Base-by-base conservation (phyloP, 2,888 invertebrate species). In the Drosophila niveifrons region DNA sequence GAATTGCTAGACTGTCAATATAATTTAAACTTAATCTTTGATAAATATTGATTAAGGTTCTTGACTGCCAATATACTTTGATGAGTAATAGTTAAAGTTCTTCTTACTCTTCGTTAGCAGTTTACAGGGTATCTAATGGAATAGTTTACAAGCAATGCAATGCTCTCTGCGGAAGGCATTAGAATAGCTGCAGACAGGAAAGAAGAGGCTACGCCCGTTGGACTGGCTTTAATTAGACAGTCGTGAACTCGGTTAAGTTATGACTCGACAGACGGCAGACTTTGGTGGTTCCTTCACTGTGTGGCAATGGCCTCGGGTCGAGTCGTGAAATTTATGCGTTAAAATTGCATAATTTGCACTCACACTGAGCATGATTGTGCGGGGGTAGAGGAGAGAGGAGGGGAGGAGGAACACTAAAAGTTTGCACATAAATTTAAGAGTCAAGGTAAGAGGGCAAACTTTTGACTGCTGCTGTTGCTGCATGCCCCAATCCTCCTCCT, bases 351-450 rank as follows among this genome's bases (percentile, higher is more conserved):
- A 86, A 86, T 86, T 88, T 78, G 36, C 57, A 57, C 47, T 23
- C 46, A 73, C 61, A 68, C 72, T 17, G 1, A 17, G 17, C 1
- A 17, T 17, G 23, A 57, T 48, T 62, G 51, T 64, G 63, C 46
- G 4, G 28, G 7, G n/a, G n/a, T n/a, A n/a, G n/a, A n/a, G n/a
- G n/a, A n/a, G n/a, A n/a, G n/a, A n/a, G n/a, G 61, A 52, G 50
- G 17, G 10, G 7, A 41, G 39, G 28, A n/a, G 36, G n/a, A 31
- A 13, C 53, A 62, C 52, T 64, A 58, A 82, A 84, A 88, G 75
- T 84, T 84, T 88, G 70, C 70, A 72, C 86, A 84, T 84, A 84
- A 84, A 84, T 84, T 84, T 66, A 59, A 68, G 74, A 88, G 82
- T 82, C 82, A 83, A 83, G 88, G 88, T 88, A 88, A 85, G 72